A percentile compares a stretch with the other conserved stretches of the same genome.
Conservation (phyloP, 2,888 invertebrate species). For the Synanthedon andrenaeformis region DNA sequence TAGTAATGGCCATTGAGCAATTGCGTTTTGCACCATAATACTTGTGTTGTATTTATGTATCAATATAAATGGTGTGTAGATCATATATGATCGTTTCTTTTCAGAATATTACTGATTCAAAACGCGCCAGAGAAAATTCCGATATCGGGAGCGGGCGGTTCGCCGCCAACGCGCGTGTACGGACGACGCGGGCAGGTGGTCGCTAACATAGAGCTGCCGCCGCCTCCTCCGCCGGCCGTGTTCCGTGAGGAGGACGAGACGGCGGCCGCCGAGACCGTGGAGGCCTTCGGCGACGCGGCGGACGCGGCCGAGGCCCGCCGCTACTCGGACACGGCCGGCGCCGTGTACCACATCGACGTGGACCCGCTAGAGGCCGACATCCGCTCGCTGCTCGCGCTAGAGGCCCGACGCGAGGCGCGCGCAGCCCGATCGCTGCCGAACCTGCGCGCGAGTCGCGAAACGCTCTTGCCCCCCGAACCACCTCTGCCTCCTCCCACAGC, state of each 20-base stretch:
- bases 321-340: conserved; percentile 30
- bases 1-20: too few species aligned
- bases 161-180: conserved; percentile 54
- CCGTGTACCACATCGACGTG: conserved; percentile 62
- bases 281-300: conserved; percentile 44
- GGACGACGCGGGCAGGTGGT: conserved; percentile 66
- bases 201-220: conserved; percentile 70
- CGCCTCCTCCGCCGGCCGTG: conserved; percentile 31
- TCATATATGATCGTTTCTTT: too few species aligned
- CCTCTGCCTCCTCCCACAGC: conserved; percentile 61
- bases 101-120: conserved; percentile 91
- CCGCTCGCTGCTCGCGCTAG: conserved; percentile 51
- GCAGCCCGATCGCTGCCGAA: conserved; percentile 74
- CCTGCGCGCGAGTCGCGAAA: conserved; percentile 77
- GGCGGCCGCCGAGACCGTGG: conserved; percentile 62
- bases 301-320: conserved; percentile 14
- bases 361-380: conserved; percentile 60
- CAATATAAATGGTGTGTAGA: too few species aligned
- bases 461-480: conserved; percentile 52
- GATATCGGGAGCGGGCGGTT: conserved; percentile 66
- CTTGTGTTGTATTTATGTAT: too few species aligned
- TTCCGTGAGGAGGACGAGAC: conserved; percentile 63
- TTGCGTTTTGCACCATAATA: too few species aligned
- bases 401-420: conserved; percentile 60
- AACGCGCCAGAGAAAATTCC: conserved; percentile 87